A percentile compares a stretch with the other conserved stretches of the same genome.
phyloP scores from a whole-genome alignment of 2,113 vertebrate species.

The Emydocephalus ijimae region DNA sequence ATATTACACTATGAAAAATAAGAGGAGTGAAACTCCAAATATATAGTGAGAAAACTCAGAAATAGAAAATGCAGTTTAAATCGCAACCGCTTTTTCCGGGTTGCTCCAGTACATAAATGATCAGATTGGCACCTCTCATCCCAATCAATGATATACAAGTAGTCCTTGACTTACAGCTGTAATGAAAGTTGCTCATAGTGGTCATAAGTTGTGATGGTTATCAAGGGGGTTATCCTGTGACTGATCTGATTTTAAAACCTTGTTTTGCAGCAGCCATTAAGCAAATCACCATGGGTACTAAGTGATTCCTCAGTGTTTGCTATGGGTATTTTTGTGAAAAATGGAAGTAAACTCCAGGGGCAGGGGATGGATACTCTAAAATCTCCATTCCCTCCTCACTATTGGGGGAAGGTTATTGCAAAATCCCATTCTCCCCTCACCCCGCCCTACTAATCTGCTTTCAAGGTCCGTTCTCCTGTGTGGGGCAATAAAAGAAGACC shows the following conservation, averaged over 20 bases:
- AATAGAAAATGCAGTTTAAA: background rate
- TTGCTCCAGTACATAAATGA: background rate
- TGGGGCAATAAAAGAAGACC: too few relatives aligned
- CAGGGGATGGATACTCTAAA: too few relatives aligned
- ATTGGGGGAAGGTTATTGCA: too few relatives aligned
- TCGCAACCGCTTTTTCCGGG: too few relatives aligned
- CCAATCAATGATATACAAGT: background rate
- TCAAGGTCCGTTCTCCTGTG: too few relatives aligned
- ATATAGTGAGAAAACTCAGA: background rate
- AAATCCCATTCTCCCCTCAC: too few relatives aligned
- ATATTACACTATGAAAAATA: conserved; percentile 3
- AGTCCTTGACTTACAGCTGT: background rate
- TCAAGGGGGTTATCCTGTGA: background rate
- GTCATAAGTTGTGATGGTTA: background rate
- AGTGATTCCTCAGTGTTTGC: background rate
- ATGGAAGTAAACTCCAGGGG: background rate
- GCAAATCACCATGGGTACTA: background rate
- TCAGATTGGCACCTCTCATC: background rate
- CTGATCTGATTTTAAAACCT: background rate
- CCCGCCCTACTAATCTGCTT: too few relatives aligned
- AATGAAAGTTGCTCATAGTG: background rate
- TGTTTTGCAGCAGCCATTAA: background rate
- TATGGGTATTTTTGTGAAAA: background rate
- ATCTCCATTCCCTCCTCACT: too few relatives aligned
- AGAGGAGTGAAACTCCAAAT: background rate